These are phyloP conservation scores for Poicephalus meyeri DNA, from an alignment of 2,113 vertebrate genomes.

Conservation along the genomic window DNA sequence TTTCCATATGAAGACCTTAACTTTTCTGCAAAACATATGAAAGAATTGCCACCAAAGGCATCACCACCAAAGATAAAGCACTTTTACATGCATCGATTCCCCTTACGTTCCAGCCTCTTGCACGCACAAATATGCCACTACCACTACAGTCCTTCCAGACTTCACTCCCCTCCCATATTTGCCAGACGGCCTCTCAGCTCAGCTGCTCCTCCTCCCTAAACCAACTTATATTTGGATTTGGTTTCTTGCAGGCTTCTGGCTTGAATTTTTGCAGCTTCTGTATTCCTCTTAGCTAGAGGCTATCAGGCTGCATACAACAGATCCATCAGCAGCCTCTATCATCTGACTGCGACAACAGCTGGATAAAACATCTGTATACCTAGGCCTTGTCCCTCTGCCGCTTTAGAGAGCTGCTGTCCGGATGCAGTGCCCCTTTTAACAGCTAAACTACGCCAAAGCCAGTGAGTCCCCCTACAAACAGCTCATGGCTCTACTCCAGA, in stretches of 20 bases:
- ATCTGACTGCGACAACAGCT: neutral
- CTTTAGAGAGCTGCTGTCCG: neutral
- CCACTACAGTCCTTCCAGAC: neutral
- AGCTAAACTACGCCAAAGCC: neutral
- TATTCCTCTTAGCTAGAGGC: neutral
- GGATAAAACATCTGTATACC: neutral
- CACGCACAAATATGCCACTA: neutral
- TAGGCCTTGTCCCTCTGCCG: neutral
- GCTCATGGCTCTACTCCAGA: neutral
- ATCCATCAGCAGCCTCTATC: neutral
- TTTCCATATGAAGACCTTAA: neutral
- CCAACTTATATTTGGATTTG: neutral
- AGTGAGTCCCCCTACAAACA: rapidly evolving
- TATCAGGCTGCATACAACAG: neutral
- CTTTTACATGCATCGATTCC: neutral
- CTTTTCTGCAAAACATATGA: neutral
- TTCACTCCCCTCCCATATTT: rapidly evolving
- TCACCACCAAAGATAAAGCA: neutral
- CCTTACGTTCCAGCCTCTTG: neutral
- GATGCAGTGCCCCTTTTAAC: neutral
- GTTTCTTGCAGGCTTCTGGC: neutral
- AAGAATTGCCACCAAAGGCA: neutral
- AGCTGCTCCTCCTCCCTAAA: neutral
- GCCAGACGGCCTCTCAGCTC: neutral
- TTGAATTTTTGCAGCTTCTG: neutral